These are phyloP conservation scores for Drosophila meridiana DNA, from an alignment of 2,888 invertebrate species.

Conservation along the genomic window DNA sequence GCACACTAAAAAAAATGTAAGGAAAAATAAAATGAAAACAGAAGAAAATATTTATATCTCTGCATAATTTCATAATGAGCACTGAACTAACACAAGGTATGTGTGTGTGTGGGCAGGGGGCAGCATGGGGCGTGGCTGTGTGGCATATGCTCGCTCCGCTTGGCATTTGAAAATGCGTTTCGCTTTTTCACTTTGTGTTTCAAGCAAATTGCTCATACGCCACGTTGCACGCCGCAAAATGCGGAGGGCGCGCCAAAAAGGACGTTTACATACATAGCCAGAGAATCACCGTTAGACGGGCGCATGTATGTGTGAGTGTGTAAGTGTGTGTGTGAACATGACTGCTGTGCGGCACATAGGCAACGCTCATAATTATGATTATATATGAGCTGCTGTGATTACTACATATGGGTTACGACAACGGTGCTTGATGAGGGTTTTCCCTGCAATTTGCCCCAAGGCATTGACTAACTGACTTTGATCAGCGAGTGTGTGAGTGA, in stretches of 20 bases:
- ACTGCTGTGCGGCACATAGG: constrained; percentile 9
- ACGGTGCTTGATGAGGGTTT: constrained; percentile 17
- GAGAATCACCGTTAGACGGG: constrained; percentile 19
- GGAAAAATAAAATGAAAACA: constrained; percentile 6
- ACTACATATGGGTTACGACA: constrained; percentile 23
- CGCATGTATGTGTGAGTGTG: not conserved
- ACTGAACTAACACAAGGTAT: constrained; percentile 58
- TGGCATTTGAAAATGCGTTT: constrained; percentile 70
- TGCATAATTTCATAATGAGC: constrained; percentile 74
- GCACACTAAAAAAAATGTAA: constrained; percentile 15
- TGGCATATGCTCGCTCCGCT: constrained; percentile 60
- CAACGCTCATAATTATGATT: constrained; percentile 65
- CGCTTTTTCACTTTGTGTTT: constrained; percentile 66
- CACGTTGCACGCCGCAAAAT: constrained; percentile 18
- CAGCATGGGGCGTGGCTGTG: constrained; percentile 11
- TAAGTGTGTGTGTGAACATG: constrained; percentile 4
- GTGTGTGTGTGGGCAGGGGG: not conserved
- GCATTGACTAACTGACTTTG: constrained; percentile 66
- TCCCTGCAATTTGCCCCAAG: constrained; percentile 51
- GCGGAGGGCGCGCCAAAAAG: constrained; percentile 18
- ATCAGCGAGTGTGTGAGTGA: constrained; percentile 17
- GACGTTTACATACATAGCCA: constrained; percentile 3
- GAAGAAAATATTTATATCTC: constrained; percentile 37
- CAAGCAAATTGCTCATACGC: constrained; percentile 63
- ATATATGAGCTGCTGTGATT: constrained; percentile 72